Evolutionary conservation across 2,113 vertebrate species (phyloP), one percentile per base, ranked within the genome.

Genomic region (Embiotoca jacksoni): DNA sequence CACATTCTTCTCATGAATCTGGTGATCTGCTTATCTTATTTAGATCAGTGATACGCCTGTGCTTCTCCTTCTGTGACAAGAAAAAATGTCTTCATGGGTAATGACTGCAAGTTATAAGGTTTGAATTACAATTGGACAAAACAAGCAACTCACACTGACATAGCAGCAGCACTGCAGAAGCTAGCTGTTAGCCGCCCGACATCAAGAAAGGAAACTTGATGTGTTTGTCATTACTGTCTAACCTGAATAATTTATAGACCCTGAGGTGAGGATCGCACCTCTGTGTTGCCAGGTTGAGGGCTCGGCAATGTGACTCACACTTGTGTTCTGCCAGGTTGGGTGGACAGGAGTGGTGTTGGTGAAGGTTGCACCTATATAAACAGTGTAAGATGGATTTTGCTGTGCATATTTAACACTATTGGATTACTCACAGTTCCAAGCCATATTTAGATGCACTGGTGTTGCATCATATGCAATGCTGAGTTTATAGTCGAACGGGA

Each of bases 331-430:
- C 66, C 82, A 84, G 56, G 74, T 78, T 86, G 70, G 66, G 70
- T 85, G 85, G 89, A 90, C 90, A 89, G 73, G 69, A 23, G 57
- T 86, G 78, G 75, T 63, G 75, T 58, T 81, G 72, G 61, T 57
- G 72, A 70, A 36, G 68, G 78, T 78, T 79, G 64, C 89, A 88
- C 53, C 74, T 44, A 64, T 73, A 33, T 68, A 33, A 70, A 75
- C 68, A 72, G 85, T 80, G 80, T 83, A 84, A 89, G 85, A 90
- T 83, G 81, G 71, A 86, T 88, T 92, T 94, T 86, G 55, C 93
- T 75, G 85, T 91, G 92, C 89, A 94, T 94, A 93, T 92, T 94
- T 92, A 92, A 89, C 92, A 88, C 91, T 76, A 54, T 85, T 84
- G 81, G 77, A 86, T 78, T 78, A 75, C 80, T 86, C 90, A 78